phyloP scores from a whole-genome alignment of 1,140 invertebrate species.

The Procambarus virginalis region DNA sequence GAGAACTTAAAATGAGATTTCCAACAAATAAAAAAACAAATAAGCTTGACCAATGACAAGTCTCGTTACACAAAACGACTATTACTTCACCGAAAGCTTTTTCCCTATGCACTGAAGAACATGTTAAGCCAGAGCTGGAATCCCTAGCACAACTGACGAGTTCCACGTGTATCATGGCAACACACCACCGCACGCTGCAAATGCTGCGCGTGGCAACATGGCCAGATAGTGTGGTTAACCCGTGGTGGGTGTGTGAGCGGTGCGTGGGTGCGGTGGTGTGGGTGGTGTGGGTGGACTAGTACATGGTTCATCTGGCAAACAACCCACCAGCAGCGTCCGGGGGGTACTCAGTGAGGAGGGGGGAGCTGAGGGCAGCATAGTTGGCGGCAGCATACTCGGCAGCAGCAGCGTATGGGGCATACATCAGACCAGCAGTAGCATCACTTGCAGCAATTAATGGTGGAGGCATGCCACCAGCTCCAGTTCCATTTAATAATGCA shows the following conservation, averaged over 20 bases:
- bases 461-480: conserved; percentile 81
- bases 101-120: conserved; percentile 37
- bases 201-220: conserved; percentile 53
- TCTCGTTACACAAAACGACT: conserved; percentile 42
- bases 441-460: conserved; percentile 80
- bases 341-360: conserved; percentile 84
- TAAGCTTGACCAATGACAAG: conserved; percentile 45
- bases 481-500: conserved; percentile 80
- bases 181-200: conserved; percentile 66
- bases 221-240: conserved; percentile 57
- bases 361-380: conserved; percentile 87
- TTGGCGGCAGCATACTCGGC: conserved; percentile 79
- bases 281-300: conserved; percentile 61
- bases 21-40: conserved; percentile 20
- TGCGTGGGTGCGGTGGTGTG: conserved; percentile 61
- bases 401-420: conserved; percentile 82
- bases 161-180: conserved; percentile 38
- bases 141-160: conserved; percentile 54
- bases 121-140: conserved; percentile 41
- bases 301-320: conserved; percentile 76
- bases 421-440: conserved; percentile 82
- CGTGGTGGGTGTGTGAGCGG: conserved; percentile 54
- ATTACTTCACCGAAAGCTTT: conserved; percentile 32
- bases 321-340: conserved; percentile 93
- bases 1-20: conserved; percentile 44